Percentiles rank a stretch among this genome's conserved stretches.
These are phyloP conservation scores for Hydriomena furcata DNA, from an alignment of 2,888 invertebrate species.

Conservation along the genomic window DNA sequence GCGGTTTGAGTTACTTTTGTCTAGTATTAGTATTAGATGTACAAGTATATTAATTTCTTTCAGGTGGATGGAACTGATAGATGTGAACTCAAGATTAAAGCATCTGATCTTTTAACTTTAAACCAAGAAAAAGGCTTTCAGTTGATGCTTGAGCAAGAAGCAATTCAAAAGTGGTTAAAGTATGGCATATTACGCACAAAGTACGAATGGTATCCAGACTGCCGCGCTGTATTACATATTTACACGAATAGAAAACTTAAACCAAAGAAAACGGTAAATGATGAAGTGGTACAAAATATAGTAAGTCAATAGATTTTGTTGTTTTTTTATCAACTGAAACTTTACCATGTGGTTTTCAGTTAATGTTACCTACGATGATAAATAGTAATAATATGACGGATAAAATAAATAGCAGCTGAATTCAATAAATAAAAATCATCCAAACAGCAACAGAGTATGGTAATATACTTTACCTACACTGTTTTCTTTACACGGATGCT, in stretches of 20 bases:
- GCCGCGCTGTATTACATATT: slow-evolving; percentile 71
- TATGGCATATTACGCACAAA: slow-evolving; percentile 60
- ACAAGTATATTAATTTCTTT: slow-evolving; percentile 37
- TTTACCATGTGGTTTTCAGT: no score
- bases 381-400: no score
- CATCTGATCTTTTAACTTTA: slow-evolving; percentile 56
- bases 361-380: no score
- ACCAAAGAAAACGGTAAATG: slow-evolving; percentile 22
- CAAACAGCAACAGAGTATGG: no score
- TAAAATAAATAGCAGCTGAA: no score
- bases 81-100: slow-evolving; percentile 68
- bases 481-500: no score
- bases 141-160: slow-evolving; percentile 61
- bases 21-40: no score
- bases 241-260: slow-evolving; percentile 49
- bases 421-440: no score
- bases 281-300: slow-evolving; percentile 21
- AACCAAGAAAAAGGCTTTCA: slow-evolving; percentile 61
- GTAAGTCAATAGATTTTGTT: slow-evolving; percentile 15
- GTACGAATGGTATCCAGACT: slow-evolving; percentile 69
- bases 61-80: slow-evolving; percentile 76
- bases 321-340: no score
- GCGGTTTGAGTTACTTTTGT: no score
- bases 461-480: no score
- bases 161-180: slow-evolving; percentile 56